Evolutionary conservation across 1,140 invertebrate species (phyloP).

Genomic region (Temnothorax nylanderi): DNA sequence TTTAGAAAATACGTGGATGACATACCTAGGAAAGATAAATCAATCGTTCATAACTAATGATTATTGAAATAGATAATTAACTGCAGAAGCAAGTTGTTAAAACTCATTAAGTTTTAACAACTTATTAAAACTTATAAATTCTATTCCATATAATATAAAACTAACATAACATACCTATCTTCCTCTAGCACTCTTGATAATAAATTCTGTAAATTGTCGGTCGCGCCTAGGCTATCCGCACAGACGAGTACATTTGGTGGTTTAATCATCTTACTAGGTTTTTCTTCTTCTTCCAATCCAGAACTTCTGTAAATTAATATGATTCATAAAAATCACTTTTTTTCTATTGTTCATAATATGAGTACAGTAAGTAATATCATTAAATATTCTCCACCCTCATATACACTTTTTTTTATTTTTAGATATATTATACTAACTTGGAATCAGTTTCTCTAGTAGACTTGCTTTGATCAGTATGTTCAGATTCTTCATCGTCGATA

Average conservation of each 20-base stretch:
- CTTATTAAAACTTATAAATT: neutral
- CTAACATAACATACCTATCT: slow-evolving; percentile 87
- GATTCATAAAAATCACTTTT: neutral
- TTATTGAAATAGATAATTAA: neutral
- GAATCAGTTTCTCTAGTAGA: neutral
- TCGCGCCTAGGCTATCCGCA: slow-evolving; percentile 90
- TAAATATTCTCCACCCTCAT: neutral
- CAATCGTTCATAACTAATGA: neutral
- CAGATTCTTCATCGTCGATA: neutral
- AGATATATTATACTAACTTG: slow-evolving; percentile 14
- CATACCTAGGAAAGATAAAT: slow-evolving; percentile 87
- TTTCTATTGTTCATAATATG: neutral
- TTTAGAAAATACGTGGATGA: slow-evolving; percentile 90
- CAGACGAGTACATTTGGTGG: slow-evolving; percentile 94
- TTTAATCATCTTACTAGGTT: slow-evolving; percentile 81
- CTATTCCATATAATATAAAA: neutral
- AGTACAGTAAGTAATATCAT: neutral
- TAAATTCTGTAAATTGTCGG: slow-evolving; percentile 90
- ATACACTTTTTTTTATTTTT: neutral
- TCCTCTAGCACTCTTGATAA: slow-evolving; percentile 89
- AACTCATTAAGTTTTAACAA: neutral
- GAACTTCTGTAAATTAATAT: slow-evolving; percentile 35
- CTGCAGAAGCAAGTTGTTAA: neutral
- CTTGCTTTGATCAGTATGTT: slow-evolving; percentile 6
- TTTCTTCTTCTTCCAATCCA: neutral